Conservation (phyloP, 2,113 vertebrate species). For the Aspidoscelis tigris region DNA sequence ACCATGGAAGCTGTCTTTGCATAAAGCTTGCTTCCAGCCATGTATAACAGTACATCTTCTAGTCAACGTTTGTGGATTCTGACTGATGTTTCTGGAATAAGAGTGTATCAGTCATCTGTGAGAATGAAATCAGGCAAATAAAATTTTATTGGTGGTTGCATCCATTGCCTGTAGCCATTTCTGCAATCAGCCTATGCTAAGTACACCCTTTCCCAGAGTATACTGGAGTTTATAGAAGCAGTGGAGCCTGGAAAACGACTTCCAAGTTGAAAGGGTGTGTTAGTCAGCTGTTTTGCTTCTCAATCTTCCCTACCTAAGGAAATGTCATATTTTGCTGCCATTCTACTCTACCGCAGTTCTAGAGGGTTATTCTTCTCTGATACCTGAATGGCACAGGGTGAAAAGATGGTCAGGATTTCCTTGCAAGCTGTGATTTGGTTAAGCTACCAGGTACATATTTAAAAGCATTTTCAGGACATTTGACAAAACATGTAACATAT, state of each 20-base stretch:
- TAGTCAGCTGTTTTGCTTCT: neutral
- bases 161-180: neutral
- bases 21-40: neutral
- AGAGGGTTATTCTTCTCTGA: neutral
- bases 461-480: neutral
- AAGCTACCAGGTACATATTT: neutral
- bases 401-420: neutral
- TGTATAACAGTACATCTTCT: neutral
- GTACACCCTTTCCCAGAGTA: neutral
- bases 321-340: neutral
- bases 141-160: neutral
- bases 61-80: neutral
- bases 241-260: neutral
- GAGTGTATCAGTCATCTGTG: neutral
- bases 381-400: neutral
- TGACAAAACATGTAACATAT: neutral
- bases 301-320: neutral
- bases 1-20: neutral
- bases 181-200: neutral
- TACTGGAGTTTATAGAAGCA: neutral
- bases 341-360: neutral
- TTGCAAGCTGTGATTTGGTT: neutral
- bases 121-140: constrained; percentile 1
- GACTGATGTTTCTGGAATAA: neutral
- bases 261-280: neutral